phyloP scores from a whole-genome alignment of 1,140 invertebrate genomes.

The Sycophila sp. region DNA sequence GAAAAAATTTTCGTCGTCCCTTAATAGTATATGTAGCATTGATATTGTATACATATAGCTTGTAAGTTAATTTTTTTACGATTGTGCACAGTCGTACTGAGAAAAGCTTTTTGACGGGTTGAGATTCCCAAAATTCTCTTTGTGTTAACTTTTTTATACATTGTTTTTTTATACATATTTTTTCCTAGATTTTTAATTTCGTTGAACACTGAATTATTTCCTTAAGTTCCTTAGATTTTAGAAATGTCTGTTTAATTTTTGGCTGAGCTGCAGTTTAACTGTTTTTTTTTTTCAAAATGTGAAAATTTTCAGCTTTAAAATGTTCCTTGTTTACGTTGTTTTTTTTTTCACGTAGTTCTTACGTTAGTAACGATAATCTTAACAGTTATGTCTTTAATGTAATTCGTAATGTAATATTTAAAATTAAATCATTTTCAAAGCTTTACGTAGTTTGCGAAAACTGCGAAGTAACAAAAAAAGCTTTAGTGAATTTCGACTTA shows the following conservation, averaged over 20 bases:
- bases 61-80: conserved; percentile 16
- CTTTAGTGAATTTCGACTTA: not conserved
- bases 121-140: conserved; percentile 36
- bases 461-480: no score
- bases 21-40: conserved; percentile 15
- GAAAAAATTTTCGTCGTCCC: conserved; percentile 28
- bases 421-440: no score
- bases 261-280: not conserved
- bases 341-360: no score
- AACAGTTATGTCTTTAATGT: no score
- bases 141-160: conserved; percentile 46
- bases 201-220: conserved; percentile 55
- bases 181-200: conserved; percentile 50
- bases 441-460: no score
- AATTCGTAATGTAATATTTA: no score
- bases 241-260: conserved; percentile 3
- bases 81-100: not conserved
- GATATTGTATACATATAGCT: conserved; percentile 14
- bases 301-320: no score
- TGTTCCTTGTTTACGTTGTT: no score
- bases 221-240: conserved; percentile 42
- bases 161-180: conserved; percentile 48
- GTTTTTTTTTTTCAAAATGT: not conserved
- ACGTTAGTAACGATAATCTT: no score
- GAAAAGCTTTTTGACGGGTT: conserved; percentile 19